Base-by-base conservation (phyloP, 2,797 vertebrate genomes). In the Enteromius afrohamiltoni region DNA sequence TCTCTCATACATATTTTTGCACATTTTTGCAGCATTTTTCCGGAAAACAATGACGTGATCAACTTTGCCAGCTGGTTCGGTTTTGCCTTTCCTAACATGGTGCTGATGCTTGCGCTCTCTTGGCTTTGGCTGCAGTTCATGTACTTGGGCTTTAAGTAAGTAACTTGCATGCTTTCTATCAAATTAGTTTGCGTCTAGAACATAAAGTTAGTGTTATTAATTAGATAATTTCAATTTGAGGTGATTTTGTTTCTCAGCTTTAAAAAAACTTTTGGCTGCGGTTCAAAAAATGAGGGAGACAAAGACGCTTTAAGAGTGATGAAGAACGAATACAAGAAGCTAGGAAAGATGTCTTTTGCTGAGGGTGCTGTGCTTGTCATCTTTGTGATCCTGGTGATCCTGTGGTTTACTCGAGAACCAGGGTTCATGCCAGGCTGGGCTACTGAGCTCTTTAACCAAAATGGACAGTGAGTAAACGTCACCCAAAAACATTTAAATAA, bases 21-120 rank as follows among this genome's bases (percentile, higher is more conserved):
- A 58, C 29, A 68, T n/a, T 70, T 83, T 40, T 73, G 10, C 90
- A 99, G 98, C 26, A 3, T 98, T 79, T 99, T 93, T 67, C 91
- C 91, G 0, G 0, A 0, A 0, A 99, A 97, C 0, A 77, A 77
- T 3, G 95, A 93, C 0, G 73, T 97, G 82, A 94, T 99, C 89
- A 99, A 97, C 93, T 99, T 98, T 70, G 96, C 96, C 82, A 97
- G 95, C 79, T 99, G 98, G 98, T 99, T 99, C 45, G 92, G 87
- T 79, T 98, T 98, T 4, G 93, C 97, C 71, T 98, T 97, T 87
- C 98, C 97, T 13, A 94, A 93, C 91, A 95, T 95, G 95, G 0
- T 97, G 17, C 2, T 98, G 69, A 94, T 97, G 89, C 92, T 99
- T 86, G 0, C 88, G 45, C 34, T 97, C 17, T 60, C 96, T 0